A percentile compares a stretch with the other conserved stretches of the same genome.
phyloP scores from a whole-genome alignment of 2,797 vertebrate genomes.

The Semotilus atromaculatus region DNA sequence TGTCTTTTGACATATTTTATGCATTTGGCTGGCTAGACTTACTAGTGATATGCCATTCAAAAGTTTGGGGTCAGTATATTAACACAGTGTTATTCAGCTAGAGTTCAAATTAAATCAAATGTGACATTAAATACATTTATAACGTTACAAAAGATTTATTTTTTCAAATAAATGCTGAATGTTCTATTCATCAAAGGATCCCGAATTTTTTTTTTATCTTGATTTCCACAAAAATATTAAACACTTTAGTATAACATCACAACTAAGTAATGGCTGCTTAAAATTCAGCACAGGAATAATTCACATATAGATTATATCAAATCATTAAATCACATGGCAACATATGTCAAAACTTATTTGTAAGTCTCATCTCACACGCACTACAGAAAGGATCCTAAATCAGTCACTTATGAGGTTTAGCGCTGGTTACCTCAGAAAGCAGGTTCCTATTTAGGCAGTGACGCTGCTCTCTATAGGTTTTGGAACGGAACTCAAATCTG shows the following conservation, averaged over 20 bases:
- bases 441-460: background rate
- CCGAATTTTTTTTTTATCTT: background rate
- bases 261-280: background rate
- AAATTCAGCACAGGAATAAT: background rate
- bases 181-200: background rate
- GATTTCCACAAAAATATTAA: background rate
- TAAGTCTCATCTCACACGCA: background rate
- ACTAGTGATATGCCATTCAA: background rate
- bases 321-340: background rate
- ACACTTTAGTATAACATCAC: background rate
- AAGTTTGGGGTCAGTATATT: background rate
- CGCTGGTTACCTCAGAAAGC: background rate
- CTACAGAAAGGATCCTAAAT: background rate
- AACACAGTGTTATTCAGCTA: background rate
- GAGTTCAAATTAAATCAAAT: background rate
- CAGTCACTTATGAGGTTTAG: background rate
- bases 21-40: background rate
- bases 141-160: background rate
- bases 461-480: background rate
- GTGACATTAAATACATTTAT: background rate
- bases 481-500: background rate
- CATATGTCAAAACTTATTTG: background rate
- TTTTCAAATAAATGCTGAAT: background rate
- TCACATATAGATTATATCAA: background rate
- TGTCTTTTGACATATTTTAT: background rate